phyloP scores from a whole-genome alignment of 2,797 vertebrate species.

The Eremophila alpestris region DNA sequence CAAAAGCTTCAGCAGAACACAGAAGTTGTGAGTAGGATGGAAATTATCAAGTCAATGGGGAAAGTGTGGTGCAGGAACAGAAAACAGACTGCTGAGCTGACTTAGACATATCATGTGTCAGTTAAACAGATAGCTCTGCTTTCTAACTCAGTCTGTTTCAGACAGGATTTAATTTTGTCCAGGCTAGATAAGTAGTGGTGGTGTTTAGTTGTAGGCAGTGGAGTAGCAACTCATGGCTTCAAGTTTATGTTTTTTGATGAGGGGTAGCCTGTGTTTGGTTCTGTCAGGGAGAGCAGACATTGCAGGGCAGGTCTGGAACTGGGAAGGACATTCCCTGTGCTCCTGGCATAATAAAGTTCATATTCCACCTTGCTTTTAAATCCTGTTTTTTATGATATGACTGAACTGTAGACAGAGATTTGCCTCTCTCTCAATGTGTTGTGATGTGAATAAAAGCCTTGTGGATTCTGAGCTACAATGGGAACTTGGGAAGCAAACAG shows the following conservation, averaged over 20 bases:
- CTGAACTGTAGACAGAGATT: background rate
- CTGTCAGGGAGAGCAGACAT: background rate
- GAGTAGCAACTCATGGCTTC: background rate
- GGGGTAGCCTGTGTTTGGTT: background rate
- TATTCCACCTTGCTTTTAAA: background rate
- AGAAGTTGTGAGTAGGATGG: background rate
- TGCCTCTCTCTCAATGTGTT: background rate
- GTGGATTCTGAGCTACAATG: background rate
- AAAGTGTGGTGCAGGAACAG: slow-evolving; percentile 13
- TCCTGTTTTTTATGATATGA: background rate
- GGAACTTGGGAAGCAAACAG: background rate
- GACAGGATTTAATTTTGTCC: slow-evolving; percentile 29
- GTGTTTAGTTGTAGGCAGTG: background rate
- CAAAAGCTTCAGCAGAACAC: background rate
- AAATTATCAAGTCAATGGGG: background rate
- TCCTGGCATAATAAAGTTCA: background rate
- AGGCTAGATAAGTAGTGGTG: background rate
- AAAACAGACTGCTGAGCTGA: slow-evolving; percentile 4
- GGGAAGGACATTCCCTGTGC: background rate
- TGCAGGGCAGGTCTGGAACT: background rate
- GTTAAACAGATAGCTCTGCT: slow-evolving; percentile 37
- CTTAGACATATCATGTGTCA: background rate
- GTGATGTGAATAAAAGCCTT: background rate
- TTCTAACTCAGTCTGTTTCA: background rate
- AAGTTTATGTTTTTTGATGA: background rate